Evolutionary conservation across 2,113 vertebrate species (phyloP).

Genomic region (Alouatta palliata): DNA sequence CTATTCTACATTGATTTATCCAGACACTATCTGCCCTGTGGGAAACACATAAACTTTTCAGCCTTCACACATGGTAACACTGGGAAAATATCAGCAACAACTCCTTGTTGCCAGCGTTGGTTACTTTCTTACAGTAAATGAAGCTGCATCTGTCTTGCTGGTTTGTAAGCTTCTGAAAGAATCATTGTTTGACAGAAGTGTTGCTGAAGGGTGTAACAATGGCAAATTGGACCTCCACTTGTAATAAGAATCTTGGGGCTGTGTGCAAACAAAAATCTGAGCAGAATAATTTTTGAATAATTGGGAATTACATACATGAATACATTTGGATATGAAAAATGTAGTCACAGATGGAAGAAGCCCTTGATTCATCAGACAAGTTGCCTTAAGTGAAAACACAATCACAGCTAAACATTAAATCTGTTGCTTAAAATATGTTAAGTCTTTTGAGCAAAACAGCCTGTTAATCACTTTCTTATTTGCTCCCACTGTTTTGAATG

Average conservation of each 20-base stretch:
- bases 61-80: conserved; percentile 72
- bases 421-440: conserved; percentile 57
- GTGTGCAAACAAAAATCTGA: conserved; percentile 47
- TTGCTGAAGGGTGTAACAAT: conserved; percentile 46
- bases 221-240: neutral
- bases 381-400: conserved; percentile 72
- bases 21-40: conserved; percentile 71
- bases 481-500: neutral
- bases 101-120: conserved; percentile 57
- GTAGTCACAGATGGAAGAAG: conserved; percentile 60
- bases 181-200: conserved; percentile 31
- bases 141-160: conserved; percentile 50
- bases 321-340: conserved; percentile 68
- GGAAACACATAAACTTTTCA: conserved; percentile 79
- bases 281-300: conserved; percentile 56
- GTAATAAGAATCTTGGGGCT: conserved; percentile 47
- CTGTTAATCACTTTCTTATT: conserved; percentile 32
- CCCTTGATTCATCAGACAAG: conserved; percentile 58
- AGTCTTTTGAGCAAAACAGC: conserved; percentile 48
- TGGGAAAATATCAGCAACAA: conserved; percentile 72
- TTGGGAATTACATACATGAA: conserved; percentile 69
- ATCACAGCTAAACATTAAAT: conserved; percentile 58
- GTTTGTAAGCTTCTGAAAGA: conserved; percentile 43
- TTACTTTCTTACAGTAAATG: conserved; percentile 66
- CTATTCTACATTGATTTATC: conserved; percentile 79